These are phyloP conservation scores for Salvelinus sp. DNA, from an alignment of 2,113 vertebrate species.

Conservation along the genomic window DNA sequence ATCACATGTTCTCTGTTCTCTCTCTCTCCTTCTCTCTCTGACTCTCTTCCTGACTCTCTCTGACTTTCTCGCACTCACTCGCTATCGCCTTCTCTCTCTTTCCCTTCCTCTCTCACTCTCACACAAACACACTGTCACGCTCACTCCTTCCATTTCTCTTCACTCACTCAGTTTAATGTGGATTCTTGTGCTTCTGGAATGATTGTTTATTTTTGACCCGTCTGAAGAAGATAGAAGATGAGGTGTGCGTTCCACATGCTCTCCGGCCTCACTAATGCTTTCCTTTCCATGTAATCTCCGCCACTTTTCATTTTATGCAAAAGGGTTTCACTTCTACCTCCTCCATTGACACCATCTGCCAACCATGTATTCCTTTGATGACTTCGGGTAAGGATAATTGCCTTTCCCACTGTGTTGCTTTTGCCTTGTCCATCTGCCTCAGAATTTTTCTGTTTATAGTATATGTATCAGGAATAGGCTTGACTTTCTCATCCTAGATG, in stretches of 20 bases:
- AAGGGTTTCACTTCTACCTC: neutral
- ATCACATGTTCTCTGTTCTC: conserved; percentile 78
- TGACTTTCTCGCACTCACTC: conserved; percentile 67
- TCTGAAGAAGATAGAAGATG: neutral
- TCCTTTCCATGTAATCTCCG: conserved; percentile 30
- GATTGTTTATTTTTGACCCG: neutral
- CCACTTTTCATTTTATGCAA: conserved; percentile 2
- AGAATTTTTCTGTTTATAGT: neutral
- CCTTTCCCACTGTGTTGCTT: neutral
- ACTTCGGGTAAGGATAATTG: conserved; percentile 65
- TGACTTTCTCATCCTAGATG: too few relatives aligned
- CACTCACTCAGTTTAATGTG: conserved; percentile 13
- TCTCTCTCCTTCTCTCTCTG: neutral
- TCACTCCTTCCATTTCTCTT: conserved; percentile 33
- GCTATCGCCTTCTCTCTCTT: conserved; percentile 36
- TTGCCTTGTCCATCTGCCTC: neutral
- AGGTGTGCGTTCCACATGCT: neutral
- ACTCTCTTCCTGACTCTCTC: neutral
- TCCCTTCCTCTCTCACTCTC: conserved; percentile 42
- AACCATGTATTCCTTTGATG: conserved; percentile 70
- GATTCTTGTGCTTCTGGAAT: neutral
- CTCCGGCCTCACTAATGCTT: conserved; percentile 71
- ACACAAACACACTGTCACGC: conserved; percentile 43
- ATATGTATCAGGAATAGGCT: too few relatives aligned
- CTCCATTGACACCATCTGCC: conserved; percentile 4